These are phyloP conservation scores for Spodoptera littoralis DNA, from an alignment of 2,888 invertebrate genomes.

Conservation along the genomic window DNA sequence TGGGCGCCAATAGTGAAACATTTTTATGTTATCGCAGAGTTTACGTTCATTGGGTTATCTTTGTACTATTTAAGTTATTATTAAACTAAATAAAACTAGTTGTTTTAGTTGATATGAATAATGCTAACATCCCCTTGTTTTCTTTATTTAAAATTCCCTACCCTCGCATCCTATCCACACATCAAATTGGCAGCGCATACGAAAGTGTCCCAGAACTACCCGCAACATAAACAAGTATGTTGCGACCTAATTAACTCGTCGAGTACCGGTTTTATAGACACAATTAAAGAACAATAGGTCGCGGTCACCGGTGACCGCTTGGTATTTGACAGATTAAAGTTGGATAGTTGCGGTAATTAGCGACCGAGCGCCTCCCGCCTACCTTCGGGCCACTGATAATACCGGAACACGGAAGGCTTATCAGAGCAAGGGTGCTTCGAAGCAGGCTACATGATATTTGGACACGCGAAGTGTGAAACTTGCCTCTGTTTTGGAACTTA, in stretches of 20 bases:
- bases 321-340: too few relatives aligned
- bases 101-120: too few relatives aligned
- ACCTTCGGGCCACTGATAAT: conserved; percentile 59
- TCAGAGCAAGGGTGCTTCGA: conserved; percentile 58
- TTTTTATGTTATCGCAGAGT: background rate
- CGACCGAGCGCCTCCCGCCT: conserved; percentile 35
- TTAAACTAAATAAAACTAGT: too few relatives aligned
- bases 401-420: conserved; percentile 64
- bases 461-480: conserved; percentile 59
- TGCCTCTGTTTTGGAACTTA: conserved; percentile 49
- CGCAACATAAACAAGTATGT: conserved; percentile 56
- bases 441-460: conserved; percentile 57
- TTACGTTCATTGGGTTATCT: too few relatives aligned
- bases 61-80: too few relatives aligned
- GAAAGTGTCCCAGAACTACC: conserved; percentile 41
- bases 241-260: conserved; percentile 70
- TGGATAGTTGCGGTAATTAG: conserved; percentile 72
- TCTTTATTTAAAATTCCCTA: conserved; percentile 10
- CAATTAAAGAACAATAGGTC: too few relatives aligned
- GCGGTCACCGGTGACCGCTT: too few relatives aligned
- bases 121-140: background rate
- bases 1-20: conserved; percentile 32
- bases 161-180: conserved; percentile 12
- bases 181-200: conserved; percentile 48
- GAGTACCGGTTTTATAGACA: too few relatives aligned